Base-by-base conservation (phyloP, 2,113 vertebrate species). In the Anser brachyrhynchus region DNA sequence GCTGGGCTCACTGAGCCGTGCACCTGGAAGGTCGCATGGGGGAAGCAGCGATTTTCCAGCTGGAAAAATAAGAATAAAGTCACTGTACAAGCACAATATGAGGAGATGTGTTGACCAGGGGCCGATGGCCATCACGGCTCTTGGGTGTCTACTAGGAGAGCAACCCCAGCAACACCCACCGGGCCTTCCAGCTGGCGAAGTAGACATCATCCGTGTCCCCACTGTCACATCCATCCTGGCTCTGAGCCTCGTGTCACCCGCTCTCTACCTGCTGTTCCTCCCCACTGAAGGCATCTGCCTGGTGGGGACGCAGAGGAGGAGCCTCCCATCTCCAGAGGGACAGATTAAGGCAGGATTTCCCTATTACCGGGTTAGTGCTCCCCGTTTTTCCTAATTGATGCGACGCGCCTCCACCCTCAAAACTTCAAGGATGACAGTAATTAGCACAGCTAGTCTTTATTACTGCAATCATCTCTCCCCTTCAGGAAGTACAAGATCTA, bases 401-500 rank as follows among this genome's bases (percentile, higher is more conserved):
- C 15, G 7, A 37, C n/a, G 87, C 58, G 59, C 89, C 82, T 94
- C 93, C 95, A 37, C 81, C 82, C 90, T 96, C 93, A 52, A 54
- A 94, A 94, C 91, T 96, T 97, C 84, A 86, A 94, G 93, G 55
- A 41, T 78, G 94, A 43, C 94, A 79, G 71, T 94, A 96, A 97
- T 96, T 96, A 95, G 91, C 92, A 19, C 91, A 95, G 86, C 71
- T 11, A 85, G 82, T 33, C 78, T 79, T 96, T 59, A 93, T 94
- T 94, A 28, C 95, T 83, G 91, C 94, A 80, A 92, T 95, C 87
- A 73, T 73, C 80, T 88, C 89, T 89, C 81, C 92, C 94, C 94
- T 94, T 96, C 87, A 96, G 96, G 93, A 97, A 90, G 87, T 7
- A 72, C 39, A 46, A 94, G 92, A 92, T 85, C 90, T 57, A 51